Base-by-base conservation (phyloP, 2,888 invertebrate genomes). In the Philereme vetulata region DNA sequence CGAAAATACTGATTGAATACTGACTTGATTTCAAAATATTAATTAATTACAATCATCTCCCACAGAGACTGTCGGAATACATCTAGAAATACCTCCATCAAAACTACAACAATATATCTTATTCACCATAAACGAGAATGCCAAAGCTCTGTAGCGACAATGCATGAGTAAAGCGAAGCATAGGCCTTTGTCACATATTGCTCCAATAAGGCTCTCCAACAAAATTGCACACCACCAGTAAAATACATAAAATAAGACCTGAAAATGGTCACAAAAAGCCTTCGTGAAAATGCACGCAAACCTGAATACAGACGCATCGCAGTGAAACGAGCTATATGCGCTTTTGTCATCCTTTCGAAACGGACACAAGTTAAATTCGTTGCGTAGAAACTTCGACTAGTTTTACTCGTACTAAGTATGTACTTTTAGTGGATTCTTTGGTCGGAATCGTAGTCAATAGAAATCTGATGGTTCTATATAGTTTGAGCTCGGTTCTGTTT, bases 251-350 rank as follows among this genome's bases (percentile, higher is more conserved):
- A 34, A 44, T 49, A 42, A 56, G 57, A 57, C 57, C 44, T 43
- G 44, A 51, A 59, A 56, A 51, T 46, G 9, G 49, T 46, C 46
- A n/a, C 55, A 56, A 51, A 51, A 59, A 55, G 51, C 51, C 44
- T 60, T 10, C 38, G 62, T 61, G 32, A 51, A 50, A 65, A 58
- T 59, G 55, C 58, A 43, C 43, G 53, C 60, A 59, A 56, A 44
- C 50, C 50, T 55, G 53, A 48, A 59, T 50, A 54, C 43, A 53
- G 47, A 56, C 60, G 60, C 54, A 56, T 40, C 54, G 65, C 58
- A 21, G 51, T 63, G 51, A 53, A 61, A 48, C 53, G 46, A 54
- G 36, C 36, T 38, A 46, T 38, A 56, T 56, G 50, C 35, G 61
- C 62, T 57, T 56, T 54, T 55, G 58, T 57, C 44, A 46, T 44